These are phyloP conservation scores for Myopa testacea DNA, from an alignment of 2,888 invertebrate genomes.

Conservation along the genomic window DNA sequence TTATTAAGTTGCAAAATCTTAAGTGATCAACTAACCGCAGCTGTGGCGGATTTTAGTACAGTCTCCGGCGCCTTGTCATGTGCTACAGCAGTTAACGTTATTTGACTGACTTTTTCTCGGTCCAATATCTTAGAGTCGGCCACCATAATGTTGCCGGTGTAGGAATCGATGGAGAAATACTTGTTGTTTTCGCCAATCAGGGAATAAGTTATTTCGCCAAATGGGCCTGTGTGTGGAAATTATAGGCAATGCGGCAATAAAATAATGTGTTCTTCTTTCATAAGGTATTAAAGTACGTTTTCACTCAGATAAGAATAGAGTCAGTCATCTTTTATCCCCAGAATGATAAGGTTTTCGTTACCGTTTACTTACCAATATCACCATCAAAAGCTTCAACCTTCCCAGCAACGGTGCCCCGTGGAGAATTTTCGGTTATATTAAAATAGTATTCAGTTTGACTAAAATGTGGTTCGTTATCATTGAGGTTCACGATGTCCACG, in stretches of 20 bases:
- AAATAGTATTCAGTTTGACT: conserved; percentile 76
- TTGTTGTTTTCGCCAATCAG: conserved; percentile 80
- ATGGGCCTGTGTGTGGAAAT: conserved; percentile 62
- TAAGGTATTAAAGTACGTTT: too few species aligned
- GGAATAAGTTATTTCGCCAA: conserved; percentile 82
- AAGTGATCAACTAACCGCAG: conserved; percentile 72
- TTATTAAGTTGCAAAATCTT: not conserved
- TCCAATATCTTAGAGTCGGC: conserved; percentile 80
- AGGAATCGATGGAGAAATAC: conserved; percentile 79
- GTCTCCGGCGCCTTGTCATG: conserved; percentile 82
- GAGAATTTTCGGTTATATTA: conserved; percentile 80
- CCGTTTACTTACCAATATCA: conserved; percentile 75
- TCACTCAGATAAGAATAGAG: too few species aligned
- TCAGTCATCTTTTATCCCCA: not conserved
- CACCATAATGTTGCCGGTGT: conserved; percentile 82
- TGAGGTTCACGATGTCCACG: conserved; percentile 84
- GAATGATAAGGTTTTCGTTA: not conserved
- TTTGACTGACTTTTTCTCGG: conserved; percentile 78
- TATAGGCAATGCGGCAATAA: not conserved
- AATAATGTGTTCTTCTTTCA: conserved; percentile 66
- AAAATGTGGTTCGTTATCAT: conserved; percentile 89
- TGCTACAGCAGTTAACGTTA: conserved; percentile 83
- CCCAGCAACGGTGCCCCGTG: conserved; percentile 78
- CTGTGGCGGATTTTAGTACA: conserved; percentile 78
- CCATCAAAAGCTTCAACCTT: conserved; percentile 81